Conservation (phyloP, 2,113 vertebrate genomes). For the Atlantisia rogersi region DNA sequence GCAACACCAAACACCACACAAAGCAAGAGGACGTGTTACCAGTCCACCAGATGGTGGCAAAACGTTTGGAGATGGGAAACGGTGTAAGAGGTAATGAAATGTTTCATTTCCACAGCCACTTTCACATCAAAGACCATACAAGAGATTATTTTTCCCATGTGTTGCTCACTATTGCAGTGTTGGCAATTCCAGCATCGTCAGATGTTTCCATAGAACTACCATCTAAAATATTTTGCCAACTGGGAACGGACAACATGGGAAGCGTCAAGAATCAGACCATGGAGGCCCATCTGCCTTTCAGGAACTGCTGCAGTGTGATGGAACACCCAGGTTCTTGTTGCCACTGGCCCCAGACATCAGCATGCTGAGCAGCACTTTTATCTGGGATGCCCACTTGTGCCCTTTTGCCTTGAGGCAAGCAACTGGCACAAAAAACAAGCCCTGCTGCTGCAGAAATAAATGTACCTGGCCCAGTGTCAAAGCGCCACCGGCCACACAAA, state of each 20-base stretch:
- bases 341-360: accelerated
- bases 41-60: neutral
- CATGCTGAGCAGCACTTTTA: neutral
- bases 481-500: neutral
- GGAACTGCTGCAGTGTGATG: neutral
- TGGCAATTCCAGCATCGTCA: neutral
- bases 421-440: too few species aligned
- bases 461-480: accelerated
- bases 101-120: neutral
- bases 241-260: neutral
- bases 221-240: neutral
- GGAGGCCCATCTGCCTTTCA: neutral
- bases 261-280: too few species aligned
- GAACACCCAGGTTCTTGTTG: accelerated
- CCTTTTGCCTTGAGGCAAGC: neutral
- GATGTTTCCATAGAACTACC: neutral
- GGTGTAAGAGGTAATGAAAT: accelerated
- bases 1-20: neutral
- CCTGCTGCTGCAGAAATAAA: accelerated
- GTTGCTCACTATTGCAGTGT: neutral
- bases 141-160: neutral
- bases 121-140: neutral
- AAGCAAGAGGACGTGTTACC: neutral
- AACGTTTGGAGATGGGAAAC: neutral
- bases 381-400: accelerated